Percentiles rank a stretch among this genome's conserved stretches.
phyloP scores from a whole-genome alignment of 2,888 invertebrate genomes.

The Diachrysia chrysitis region DNA sequence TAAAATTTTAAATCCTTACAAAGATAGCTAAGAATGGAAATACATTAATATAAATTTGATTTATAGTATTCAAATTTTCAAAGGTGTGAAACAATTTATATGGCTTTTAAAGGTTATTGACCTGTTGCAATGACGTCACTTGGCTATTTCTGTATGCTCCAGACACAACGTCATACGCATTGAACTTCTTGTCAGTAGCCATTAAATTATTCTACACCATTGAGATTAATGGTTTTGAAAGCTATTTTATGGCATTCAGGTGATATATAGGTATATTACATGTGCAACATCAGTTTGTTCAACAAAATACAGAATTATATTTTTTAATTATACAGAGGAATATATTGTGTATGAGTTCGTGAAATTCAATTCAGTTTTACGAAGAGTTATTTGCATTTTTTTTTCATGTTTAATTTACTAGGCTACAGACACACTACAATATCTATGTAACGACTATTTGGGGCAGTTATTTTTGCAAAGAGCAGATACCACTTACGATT shows the following conservation, averaged over 20 bases:
- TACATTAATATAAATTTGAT: background rate
- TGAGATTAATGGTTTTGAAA: background rate
- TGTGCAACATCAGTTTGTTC: too few species aligned
- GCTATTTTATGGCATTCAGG: background rate
- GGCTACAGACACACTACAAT: too few species aligned
- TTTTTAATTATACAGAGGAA: too few species aligned
- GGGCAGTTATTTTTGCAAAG: too few species aligned
- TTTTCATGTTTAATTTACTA: too few species aligned
- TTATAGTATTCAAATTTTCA: background rate
- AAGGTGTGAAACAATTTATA: background rate
- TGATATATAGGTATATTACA: background rate
- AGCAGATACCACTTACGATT: slow-evolving; percentile 83
- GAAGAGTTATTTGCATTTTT: too few species aligned
- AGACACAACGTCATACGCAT: background rate
- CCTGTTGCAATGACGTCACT: background rate
- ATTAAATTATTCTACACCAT: background rate
- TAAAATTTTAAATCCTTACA: background rate
- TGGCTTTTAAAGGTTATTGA: background rate
- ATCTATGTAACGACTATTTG: too few species aligned
- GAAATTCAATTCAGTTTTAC: too few species aligned
- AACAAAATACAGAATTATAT: too few species aligned
- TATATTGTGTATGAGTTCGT: too few species aligned
- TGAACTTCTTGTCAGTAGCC: background rate
- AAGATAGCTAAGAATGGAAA: background rate
- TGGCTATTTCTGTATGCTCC: background rate